phyloP scores from a whole-genome alignment of 2,888 invertebrate species.

The Odontocolon sp. region DNA sequence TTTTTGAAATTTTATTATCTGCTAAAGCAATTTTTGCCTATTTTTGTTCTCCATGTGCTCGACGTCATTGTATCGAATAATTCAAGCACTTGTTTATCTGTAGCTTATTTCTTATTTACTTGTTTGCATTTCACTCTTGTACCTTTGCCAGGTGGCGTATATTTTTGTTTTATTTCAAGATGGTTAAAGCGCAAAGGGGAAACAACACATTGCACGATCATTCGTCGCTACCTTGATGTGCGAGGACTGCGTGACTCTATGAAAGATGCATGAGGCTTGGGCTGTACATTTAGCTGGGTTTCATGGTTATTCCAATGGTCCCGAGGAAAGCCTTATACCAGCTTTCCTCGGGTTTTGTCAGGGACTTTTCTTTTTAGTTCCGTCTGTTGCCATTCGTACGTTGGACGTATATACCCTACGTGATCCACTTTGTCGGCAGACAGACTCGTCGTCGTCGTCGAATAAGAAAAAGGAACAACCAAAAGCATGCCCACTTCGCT shows the following conservation, averaged over 20 bases:
- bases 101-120: too few species aligned
- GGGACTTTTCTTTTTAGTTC: not conserved
- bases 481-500: not conserved
- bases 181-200: not conserved
- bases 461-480: not conserved
- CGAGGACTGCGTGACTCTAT: not conserved
- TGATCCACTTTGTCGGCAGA: slow-evolving; percentile 21
- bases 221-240: not conserved
- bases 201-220: slow-evolving; percentile 6
- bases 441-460: slow-evolving; percentile 7
- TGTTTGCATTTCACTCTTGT: too few species aligned
- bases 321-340: slow-evolving; percentile 3
- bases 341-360: slow-evolving; percentile 3
- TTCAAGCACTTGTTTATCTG: too few species aligned
- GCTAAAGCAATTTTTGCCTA: too few species aligned
- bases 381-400: not conserved
- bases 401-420: not conserved
- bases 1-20: too few species aligned
- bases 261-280: slow-evolving; percentile 24
- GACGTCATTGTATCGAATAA: too few species aligned
- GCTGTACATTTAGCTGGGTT: not conserved
- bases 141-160: too few species aligned
- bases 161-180: too few species aligned
- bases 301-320: not conserved
- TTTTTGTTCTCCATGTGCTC: too few species aligned